phyloP scores from a whole-genome alignment of 2,888 invertebrate genomes.

The Quadroppia sp. region DNA sequence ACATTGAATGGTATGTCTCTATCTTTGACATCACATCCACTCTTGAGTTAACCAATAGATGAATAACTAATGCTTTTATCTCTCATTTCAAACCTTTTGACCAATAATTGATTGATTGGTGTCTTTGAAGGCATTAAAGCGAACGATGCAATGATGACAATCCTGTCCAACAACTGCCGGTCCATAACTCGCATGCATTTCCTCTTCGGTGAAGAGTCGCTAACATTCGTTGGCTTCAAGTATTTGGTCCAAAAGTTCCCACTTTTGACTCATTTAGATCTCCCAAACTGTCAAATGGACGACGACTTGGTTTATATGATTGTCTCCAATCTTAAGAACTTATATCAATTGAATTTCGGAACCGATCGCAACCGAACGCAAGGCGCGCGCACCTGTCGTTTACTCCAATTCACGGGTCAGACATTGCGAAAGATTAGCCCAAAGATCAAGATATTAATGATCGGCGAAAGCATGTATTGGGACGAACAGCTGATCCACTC shows the following conservation, averaged over 20 bases:
- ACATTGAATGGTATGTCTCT: background rate
- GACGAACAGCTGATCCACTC: background rate
- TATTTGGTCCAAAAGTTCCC: slow-evolving; percentile 15
- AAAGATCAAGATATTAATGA: background rate
- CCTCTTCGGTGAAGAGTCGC: slow-evolving; percentile 3
- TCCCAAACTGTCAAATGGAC: slow-evolving; percentile 21
- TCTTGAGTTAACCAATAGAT: too few species aligned
- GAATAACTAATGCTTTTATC: too few species aligned
- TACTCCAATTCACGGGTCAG: background rate
- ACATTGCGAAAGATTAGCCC: background rate
- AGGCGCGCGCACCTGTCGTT: background rate
- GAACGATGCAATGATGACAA: background rate
- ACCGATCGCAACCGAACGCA: background rate
- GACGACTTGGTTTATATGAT: slow-evolving; percentile 18
- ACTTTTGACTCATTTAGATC: background rate
- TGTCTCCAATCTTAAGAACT: background rate
- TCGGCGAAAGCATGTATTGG: slow-evolving; percentile 17
- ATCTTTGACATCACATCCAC: too few species aligned
- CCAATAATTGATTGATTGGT: too few species aligned
- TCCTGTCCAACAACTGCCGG: slow-evolving; percentile 4
- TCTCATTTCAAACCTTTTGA: too few species aligned
- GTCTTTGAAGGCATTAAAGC: slow-evolving; percentile 7
- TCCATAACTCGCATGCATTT: background rate
- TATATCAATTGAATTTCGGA: slow-evolving; percentile 1
- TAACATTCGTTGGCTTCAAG: slow-evolving; percentile 7